These are phyloP conservation scores for Chiroxiphia lanceolata DNA, from an alignment of 2,797 vertebrate genomes.

Conservation along the genomic window DNA sequence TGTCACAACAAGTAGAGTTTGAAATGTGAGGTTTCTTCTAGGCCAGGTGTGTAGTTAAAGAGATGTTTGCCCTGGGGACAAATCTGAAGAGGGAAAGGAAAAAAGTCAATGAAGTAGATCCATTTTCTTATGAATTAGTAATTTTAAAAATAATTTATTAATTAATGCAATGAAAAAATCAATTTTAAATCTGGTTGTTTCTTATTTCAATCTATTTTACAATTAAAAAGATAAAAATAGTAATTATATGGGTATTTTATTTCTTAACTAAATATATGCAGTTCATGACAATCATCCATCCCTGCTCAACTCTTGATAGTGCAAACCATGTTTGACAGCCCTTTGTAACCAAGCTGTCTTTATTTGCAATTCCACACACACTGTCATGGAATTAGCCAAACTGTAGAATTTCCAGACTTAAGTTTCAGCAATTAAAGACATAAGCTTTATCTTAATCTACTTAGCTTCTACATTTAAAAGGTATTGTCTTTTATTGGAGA, in stretches of 20 bases:
- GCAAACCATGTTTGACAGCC: neutral
- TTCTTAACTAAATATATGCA: neutral
- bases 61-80: slow-evolving; percentile 22
- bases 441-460: neutral
- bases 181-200: neutral
- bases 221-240: slow-evolving; percentile 2
- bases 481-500: neutral
- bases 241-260: neutral
- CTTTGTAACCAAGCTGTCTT: neutral
- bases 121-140: neutral
- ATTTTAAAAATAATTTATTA: neutral
- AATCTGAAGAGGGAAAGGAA: neutral
- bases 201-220: neutral
- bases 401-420: neutral
- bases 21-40: slow-evolving; percentile 5
- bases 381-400: neutral
- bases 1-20: neutral
- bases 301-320: neutral
- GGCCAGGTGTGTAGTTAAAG: slow-evolving; percentile 3
- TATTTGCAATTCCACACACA: neutral
- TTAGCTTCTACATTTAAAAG: neutral
- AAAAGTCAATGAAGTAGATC: neutral
- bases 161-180: neutral
- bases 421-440: neutral
- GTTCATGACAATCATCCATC: neutral